Conservation (phyloP, 2,797 vertebrate species). For the Oryzias sinensis region DNA sequence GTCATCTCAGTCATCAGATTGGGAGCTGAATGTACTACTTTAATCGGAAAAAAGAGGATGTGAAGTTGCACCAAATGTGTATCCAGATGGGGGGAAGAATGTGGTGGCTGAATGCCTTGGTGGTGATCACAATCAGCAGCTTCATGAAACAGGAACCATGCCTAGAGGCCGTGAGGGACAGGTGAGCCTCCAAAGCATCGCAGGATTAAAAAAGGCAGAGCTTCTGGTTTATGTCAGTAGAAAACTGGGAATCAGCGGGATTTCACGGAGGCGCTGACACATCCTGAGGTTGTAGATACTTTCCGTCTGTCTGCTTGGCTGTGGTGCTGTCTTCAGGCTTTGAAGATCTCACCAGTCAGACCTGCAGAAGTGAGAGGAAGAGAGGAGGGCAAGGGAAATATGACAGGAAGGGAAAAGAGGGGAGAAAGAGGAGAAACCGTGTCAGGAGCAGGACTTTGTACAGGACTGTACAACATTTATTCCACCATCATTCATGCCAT, state of each 20-base stretch:
- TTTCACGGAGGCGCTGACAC: constrained; percentile 67
- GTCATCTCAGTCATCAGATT: constrained; percentile 70
- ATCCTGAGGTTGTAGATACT: constrained; percentile 69
- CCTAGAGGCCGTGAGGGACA: constrained; percentile 57
- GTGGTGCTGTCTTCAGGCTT: constrained; percentile 65
- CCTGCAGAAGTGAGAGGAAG: constrained; percentile 63
- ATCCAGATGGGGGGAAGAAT: constrained; percentile 11
- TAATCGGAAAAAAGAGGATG: constrained; percentile 53
- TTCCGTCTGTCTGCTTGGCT: constrained; percentile 61
- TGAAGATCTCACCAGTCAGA: constrained; percentile 67
- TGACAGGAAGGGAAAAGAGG: constrained; percentile 9
- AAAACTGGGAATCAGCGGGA: constrained; percentile 64
- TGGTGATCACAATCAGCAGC: constrained; percentile 51
- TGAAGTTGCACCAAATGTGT: constrained; percentile 24
- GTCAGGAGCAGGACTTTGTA: constrained; percentile 74
- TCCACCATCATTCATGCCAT: constrained; percentile 71
- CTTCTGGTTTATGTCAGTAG: constrained; percentile 51
- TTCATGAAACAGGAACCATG: constrained; percentile 45
- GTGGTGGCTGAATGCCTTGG: constrained; percentile 29
- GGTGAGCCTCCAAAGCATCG: constrained; percentile 63
- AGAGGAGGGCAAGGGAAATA: constrained; percentile 20
- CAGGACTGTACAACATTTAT: constrained; percentile 74
- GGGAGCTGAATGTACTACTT: constrained; percentile 61
- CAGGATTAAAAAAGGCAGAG: constrained; percentile 56
- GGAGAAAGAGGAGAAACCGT: constrained; percentile 53